These are phyloP conservation scores for Coluber constrictor DNA, from an alignment of 2,797 vertebrate species.

Conservation along the genomic window DNA sequence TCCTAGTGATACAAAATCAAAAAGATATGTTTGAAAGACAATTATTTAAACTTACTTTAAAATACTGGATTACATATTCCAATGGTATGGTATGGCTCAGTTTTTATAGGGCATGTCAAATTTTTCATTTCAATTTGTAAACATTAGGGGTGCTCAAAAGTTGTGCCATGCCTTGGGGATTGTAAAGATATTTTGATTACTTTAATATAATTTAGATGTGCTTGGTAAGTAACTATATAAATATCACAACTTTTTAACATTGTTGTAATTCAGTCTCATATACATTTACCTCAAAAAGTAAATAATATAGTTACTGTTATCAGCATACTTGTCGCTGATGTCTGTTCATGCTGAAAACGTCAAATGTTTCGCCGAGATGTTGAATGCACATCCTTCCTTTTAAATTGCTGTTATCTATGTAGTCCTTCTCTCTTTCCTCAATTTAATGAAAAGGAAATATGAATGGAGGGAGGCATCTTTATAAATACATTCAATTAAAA, in stretches of 20 bases:
- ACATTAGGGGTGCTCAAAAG: neutral
- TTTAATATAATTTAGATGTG: too few relatives aligned
- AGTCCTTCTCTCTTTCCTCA: neutral
- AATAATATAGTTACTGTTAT: neutral
- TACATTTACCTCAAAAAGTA: neutral
- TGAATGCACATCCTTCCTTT: neutral
- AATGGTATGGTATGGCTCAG: too few relatives aligned
- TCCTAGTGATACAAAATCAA: neutral
- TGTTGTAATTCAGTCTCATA: neutral
- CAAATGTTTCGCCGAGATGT: neutral
- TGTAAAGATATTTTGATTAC: too few relatives aligned
- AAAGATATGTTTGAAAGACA: neutral
- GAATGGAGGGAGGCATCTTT: neutral
- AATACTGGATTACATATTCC: neutral
- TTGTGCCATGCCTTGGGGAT: neutral
- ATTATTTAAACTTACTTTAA: neutral
- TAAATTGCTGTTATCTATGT: neutral
- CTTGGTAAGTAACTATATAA: neutral
- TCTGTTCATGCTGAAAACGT: fast-evolving
- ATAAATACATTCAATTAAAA: neutral
- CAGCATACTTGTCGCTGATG: neutral
- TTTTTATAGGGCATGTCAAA: neutral
- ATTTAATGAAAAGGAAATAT: neutral
- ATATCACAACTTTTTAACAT: neutral
- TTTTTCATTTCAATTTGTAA: neutral